Percentiles rank a stretch among this genome's conserved stretches.
These are phyloP conservation scores for Lates calcarifer DNA, from an alignment of 2,113 vertebrate species.

Conservation along the genomic window DNA sequence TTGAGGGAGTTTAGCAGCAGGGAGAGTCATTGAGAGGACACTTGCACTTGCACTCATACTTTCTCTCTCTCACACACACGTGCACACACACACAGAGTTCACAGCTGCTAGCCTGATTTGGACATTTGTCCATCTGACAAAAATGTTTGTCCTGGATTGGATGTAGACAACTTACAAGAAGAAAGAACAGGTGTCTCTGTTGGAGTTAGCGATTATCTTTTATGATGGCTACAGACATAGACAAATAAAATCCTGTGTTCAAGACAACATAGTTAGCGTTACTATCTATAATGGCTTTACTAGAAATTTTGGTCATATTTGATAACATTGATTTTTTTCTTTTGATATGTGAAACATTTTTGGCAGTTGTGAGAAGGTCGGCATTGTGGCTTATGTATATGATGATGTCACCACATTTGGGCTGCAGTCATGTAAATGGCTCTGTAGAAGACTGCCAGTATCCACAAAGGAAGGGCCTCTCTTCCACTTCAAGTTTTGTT, in stretches of 20 bases:
- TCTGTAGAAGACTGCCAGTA: not conserved
- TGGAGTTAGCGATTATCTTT: not conserved
- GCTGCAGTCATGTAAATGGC: not conserved
- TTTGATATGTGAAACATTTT: not conserved
- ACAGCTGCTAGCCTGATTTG: constrained; percentile 9
- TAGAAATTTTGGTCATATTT: not conserved
- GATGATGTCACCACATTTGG: not conserved
- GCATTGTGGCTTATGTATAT: not conserved
- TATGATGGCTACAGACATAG: not conserved
- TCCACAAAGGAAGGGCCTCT: not conserved
- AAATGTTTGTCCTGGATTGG: constrained; percentile 3
- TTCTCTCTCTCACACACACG: constrained; percentile 32
- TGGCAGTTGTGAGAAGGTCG: not conserved
- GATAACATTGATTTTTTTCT: not conserved
- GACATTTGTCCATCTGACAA: constrained; percentile 1
- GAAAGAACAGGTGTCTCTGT: not conserved
- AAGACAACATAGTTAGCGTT: no score
- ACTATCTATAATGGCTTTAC: not conserved
- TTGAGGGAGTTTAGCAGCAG: constrained; percentile 68
- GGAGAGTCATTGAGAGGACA: constrained; percentile 67
- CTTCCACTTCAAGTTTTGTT: constrained; percentile 59
- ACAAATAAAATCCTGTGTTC: not conserved
- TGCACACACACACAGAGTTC: not conserved
- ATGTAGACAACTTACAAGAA: not conserved
- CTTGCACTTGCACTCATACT: constrained; percentile 27